Conservation (phyloP, 2,113 vertebrate species). For the Hydrolagus affinis region DNA sequence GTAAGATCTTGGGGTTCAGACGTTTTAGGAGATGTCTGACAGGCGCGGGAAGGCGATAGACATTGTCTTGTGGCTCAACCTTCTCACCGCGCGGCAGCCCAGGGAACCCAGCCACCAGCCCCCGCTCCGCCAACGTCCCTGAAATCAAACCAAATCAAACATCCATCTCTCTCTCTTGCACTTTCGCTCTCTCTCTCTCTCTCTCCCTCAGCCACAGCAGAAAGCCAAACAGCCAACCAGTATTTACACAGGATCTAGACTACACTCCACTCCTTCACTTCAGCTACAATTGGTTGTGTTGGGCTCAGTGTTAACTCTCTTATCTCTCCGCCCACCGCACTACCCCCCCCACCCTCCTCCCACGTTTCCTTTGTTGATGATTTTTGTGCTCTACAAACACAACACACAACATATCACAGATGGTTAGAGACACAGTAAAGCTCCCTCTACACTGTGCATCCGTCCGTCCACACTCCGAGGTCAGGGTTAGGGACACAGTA, state of each 20-base stretch:
- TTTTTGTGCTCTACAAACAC: too few relatives aligned
- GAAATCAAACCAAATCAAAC: slow-evolving; percentile 20
- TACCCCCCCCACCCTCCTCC: background rate
- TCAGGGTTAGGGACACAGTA: too few relatives aligned
- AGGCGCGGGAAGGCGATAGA: slow-evolving; percentile 42
- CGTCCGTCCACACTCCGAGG: too few relatives aligned
- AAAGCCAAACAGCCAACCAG: background rate
- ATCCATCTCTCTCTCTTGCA: background rate
- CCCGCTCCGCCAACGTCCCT: slow-evolving; percentile 59
- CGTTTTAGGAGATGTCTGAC: slow-evolving; percentile 42
- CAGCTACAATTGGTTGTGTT: background rate
- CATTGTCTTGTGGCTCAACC: background rate
- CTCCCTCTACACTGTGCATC: too few relatives aligned
- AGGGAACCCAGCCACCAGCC: slow-evolving; percentile 40
- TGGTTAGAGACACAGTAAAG: background rate
- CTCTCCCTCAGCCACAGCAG: background rate
- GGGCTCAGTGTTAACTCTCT: background rate
- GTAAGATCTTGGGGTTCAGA: slow-evolving; percentile 40
- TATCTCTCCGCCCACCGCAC: background rate
- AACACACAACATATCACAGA: background rate
- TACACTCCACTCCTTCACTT: background rate
- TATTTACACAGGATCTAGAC: background rate
- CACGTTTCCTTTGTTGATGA: background rate
- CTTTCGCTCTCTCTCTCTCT: background rate
- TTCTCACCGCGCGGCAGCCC: background rate